Percentiles rank a stretch among this genome's conserved stretches.
Conservation (phyloP, 2,888 invertebrate species). For the Sphecodes monilicornis region DNA sequence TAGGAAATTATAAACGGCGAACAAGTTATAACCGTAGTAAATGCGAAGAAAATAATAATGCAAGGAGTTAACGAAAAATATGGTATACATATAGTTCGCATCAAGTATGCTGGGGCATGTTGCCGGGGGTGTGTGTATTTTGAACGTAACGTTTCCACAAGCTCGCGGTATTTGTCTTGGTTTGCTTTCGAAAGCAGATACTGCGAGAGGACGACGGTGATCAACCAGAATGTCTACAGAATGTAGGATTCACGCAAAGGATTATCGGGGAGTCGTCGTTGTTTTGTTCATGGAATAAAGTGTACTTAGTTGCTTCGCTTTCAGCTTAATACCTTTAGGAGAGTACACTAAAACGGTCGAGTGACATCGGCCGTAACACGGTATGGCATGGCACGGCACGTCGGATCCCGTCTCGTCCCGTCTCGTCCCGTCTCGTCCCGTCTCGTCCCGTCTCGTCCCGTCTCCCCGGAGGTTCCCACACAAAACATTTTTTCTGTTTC, state of each 20-base stretch:
- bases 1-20: no score
- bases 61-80: no score
- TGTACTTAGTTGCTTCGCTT: slow-evolving; percentile 66
- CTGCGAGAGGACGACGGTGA: neutral
- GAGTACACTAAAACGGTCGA: slow-evolving; percentile 51
- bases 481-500: slow-evolving; percentile 25
- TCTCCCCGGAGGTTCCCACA: neutral
- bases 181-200: neutral
- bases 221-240: slow-evolving; percentile 11
- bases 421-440: neutral
- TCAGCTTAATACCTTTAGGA: slow-evolving; percentile 59
- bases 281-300: slow-evolving; percentile 72
- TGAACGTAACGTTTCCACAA: no score
- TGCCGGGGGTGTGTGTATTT: no score
- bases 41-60: no score
- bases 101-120: no score
- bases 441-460: neutral
- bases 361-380: slow-evolving; percentile 30
- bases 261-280: slow-evolving; percentile 74
- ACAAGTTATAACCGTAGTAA: no score
- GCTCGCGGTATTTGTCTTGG: neutral
- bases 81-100: no score
- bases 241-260: slow-evolving; percentile 58
- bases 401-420: neutral
- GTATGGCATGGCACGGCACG: slow-evolving; percentile 11